Base-by-base conservation (phyloP, 2,888 invertebrate species). In the Harpalus rufipes region DNA sequence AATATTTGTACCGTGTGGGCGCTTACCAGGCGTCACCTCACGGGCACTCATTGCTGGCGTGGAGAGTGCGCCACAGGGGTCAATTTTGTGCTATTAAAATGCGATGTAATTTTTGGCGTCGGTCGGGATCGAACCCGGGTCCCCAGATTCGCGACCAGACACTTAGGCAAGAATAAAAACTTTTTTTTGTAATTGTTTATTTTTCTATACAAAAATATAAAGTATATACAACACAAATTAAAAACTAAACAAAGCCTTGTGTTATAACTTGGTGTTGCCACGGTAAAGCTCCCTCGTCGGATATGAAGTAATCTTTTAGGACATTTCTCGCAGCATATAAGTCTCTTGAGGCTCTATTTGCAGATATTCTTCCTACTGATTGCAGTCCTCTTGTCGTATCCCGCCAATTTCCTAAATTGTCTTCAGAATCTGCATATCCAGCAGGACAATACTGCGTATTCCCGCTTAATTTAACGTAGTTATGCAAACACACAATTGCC, bases 401-500 rank as follows among this genome's bases (percentile, higher is more conserved):
- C 44, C 44, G 44, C 44, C 44, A 44, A 44, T 44, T 44, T 44
- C 44, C 44, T 44, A 44, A 44, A 44, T 44, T 44, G 44, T 61
- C 61, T 3, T 61, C 61, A 61, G 61, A 61, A 5, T 61, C 61
- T 18, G 6, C 61, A n/a, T 61, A 61, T 61, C 61, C 7, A 61
- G 61, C 1, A 10, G 61, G 61, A 18, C 18, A 61, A 18, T 61
- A 61, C 6, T 14, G 61, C 5, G 14, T 61, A 61, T 5, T 18
- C 5, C 18, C 61, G 6, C 18, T 61, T 61, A 16, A 16, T 7
- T 61, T 61, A 0, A 61, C 18, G 18, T 16, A 61, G 18, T 61
- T 61, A 7, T 61, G 61, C 61, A 61, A 61, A 61, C 61, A 61
- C 14, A 61, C 61, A 61, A 14, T 16, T 61, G 61, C 7, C n/a